phyloP scores from a whole-genome alignment of 2,797 vertebrate genomes.

The Sphenopsis melanotis region DNA sequence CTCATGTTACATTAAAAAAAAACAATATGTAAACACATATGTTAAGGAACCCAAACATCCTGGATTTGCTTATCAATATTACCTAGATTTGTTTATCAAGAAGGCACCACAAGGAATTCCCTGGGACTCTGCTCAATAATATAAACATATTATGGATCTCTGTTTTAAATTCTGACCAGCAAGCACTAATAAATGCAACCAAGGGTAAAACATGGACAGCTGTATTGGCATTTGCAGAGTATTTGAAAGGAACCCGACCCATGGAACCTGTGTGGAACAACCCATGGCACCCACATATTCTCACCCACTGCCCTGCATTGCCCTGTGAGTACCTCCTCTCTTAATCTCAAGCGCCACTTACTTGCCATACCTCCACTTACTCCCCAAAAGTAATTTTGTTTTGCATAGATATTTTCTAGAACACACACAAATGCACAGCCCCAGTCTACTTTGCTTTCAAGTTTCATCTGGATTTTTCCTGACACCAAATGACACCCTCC shows the following conservation, averaged over 20 bases:
- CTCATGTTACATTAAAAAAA: not conserved
- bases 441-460: not conserved
- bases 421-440: not conserved
- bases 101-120: not conserved
- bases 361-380: not conserved
- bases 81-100: not conserved
- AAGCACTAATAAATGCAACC: not conserved
- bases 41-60: not conserved
- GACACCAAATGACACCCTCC: not conserved
- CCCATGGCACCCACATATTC: not conserved
- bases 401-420: not conserved
- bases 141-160: not conserved
- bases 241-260: not conserved
- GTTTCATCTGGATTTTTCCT: not conserved
- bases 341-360: not conserved
- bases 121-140: not conserved
- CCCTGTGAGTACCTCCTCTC: not conserved
- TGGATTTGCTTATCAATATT: not conserved
- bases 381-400: not conserved
- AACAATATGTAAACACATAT: not conserved
- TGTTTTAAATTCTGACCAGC: not conserved
- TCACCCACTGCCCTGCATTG: accelerated
- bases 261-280: not conserved
- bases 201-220: not conserved
- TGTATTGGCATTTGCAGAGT: not conserved